A percentile compares a stretch with the other conserved stretches of the same genome.
These are phyloP conservation scores for Phoebastria nigripes DNA, from an alignment of 2,797 vertebrate genomes.

Conservation along the genomic window DNA sequence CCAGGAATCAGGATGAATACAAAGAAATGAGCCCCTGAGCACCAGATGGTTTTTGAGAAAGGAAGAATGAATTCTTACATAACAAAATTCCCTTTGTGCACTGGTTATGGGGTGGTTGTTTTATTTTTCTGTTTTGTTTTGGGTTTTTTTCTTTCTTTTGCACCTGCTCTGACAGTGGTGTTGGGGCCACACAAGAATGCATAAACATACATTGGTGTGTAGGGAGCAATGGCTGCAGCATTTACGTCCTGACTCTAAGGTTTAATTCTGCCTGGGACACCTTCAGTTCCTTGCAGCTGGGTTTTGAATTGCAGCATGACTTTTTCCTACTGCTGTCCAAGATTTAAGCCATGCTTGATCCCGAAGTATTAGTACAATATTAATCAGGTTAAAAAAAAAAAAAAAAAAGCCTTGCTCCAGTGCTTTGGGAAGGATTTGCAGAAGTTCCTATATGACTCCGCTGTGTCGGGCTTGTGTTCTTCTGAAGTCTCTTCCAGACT, in stretches of 20 bases:
- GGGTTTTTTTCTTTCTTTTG: background rate
- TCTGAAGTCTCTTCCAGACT: background rate
- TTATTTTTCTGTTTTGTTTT: background rate
- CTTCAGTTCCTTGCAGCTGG: background rate
- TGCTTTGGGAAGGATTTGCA: background rate
- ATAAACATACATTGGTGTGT: fast-evolving
- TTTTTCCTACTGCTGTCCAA: background rate
- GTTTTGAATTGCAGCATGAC: background rate
- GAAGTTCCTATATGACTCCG: background rate
- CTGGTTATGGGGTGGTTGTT: background rate
- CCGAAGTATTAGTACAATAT: background rate
- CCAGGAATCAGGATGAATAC: background rate
- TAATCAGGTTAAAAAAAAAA: background rate
- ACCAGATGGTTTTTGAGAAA: background rate
- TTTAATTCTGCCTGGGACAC: background rate
- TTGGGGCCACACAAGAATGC: background rate
- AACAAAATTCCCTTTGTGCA: background rate
- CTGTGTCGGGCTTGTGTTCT: background rate
- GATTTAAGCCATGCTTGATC: background rate
- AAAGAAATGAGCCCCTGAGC: background rate
- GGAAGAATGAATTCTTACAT: background rate
- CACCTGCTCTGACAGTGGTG: background rate
- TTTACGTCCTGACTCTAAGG: background rate
- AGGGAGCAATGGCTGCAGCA: background rate
- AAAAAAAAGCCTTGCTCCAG: fast-evolving